phyloP scores from a whole-genome alignment of 2,888 invertebrate genomes.

The Cloeon dipterum region DNA sequence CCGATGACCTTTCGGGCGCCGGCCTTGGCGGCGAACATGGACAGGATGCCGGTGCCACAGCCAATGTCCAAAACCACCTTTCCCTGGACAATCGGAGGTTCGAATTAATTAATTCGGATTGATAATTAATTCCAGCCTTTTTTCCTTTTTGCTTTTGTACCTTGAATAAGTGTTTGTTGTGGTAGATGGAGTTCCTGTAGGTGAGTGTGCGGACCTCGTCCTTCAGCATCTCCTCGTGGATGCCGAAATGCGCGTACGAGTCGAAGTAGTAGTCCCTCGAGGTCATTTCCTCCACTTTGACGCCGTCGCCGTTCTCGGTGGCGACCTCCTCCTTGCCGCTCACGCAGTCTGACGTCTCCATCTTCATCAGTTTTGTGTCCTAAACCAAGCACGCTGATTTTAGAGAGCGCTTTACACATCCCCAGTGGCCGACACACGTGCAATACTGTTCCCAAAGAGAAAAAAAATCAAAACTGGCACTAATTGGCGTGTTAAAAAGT shows the following conservation, averaged over 20 bases:
- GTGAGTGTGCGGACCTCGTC: conserved; percentile 97
- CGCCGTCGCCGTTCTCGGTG: too few relatives aligned
- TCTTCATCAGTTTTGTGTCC: conserved; percentile 22
- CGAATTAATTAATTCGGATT: not conserved
- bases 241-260: conserved; percentile 99
- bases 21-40: conserved; percentile 99
- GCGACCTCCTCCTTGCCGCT: too few relatives aligned
- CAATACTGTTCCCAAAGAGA: too few relatives aligned
- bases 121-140: too few relatives aligned
- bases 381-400: too few relatives aligned
- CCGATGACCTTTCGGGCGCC: conserved; percentile 90
- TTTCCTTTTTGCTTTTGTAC: too few relatives aligned
- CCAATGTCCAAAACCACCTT: conserved; percentile 89
- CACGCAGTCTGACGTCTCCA: conserved; percentile 25
- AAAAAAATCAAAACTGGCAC: too few relatives aligned
- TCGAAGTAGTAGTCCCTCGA: conserved; percentile 99
- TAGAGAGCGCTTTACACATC: too few relatives aligned
- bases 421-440: too few relatives aligned
- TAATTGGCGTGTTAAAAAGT: too few relatives aligned
- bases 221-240: conserved; percentile 99
- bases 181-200: conserved; percentile 97
- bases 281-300: conserved; percentile 88
- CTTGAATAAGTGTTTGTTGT: conserved; percentile 95
- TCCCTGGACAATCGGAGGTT: conserved; percentile 23
- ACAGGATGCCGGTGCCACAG: conserved; percentile 95